A percentile compares a stretch with the other conserved stretches of the same genome.
phyloP scores from a whole-genome alignment of 1,140 invertebrate genomes.

The Chironomus tepperi region DNA sequence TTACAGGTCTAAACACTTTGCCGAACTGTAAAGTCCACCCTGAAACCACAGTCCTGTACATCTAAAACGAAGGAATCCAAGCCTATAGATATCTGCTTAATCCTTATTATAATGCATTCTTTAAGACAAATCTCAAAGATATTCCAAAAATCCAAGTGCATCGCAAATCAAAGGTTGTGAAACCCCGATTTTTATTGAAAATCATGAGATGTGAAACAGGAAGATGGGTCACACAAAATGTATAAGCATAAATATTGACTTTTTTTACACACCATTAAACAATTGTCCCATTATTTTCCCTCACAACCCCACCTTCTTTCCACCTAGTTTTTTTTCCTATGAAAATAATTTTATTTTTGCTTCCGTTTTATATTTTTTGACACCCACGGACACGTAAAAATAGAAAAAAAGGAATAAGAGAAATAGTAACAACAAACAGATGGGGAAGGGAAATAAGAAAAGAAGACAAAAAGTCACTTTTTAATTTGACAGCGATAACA shows the following conservation, averaged over 20 bases:
- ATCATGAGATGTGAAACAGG: background rate
- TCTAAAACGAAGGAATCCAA: too few relatives aligned
- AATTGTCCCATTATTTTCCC: background rate
- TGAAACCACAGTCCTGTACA: too few relatives aligned
- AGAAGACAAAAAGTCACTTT: constrained; percentile 8
- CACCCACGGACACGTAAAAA: background rate
- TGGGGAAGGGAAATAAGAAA: background rate
- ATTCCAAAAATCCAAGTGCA: too few relatives aligned
- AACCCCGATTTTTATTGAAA: background rate
- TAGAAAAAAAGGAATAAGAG: background rate
- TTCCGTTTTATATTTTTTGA: too few relatives aligned
- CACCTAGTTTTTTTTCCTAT: background rate
- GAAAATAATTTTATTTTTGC: too few relatives aligned
- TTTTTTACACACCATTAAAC: constrained; percentile 21
- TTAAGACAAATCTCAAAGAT: too few relatives aligned
- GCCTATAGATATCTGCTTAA: too few relatives aligned
- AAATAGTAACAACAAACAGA: background rate
- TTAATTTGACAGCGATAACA: constrained; percentile 23
- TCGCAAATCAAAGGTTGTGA: too few relatives aligned
- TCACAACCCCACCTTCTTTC: background rate
- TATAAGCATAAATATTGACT: constrained; percentile 22
- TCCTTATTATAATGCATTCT: too few relatives aligned
- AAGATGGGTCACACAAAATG: constrained; percentile 4
- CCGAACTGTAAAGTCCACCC: too few relatives aligned
- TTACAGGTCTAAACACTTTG: too few relatives aligned